A percentile compares a stretch with the other conserved stretches of the same genome.
These are phyloP conservation scores for Chlamydotis undulata DNA, from an alignment of 2,113 vertebrate genomes.

Conservation along the genomic window DNA sequence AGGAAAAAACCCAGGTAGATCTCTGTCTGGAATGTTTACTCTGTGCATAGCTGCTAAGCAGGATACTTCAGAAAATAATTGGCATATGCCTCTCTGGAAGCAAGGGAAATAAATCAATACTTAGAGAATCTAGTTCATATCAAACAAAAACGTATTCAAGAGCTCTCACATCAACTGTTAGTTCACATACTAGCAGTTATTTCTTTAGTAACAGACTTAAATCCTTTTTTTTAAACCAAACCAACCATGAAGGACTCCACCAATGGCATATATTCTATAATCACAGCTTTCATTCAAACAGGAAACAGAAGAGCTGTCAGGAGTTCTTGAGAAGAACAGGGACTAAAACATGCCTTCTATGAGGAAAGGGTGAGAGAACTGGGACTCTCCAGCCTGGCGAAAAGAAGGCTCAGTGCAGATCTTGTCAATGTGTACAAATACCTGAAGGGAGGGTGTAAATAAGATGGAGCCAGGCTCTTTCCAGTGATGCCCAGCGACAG, in stretches of 20 bases:
- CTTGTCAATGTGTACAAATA: not conserved
- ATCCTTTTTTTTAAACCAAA: not conserved
- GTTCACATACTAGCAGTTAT: not conserved
- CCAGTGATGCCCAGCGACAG: not conserved
- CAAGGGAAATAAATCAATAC: not conserved
- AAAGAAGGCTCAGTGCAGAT: not conserved
- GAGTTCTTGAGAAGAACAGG: not conserved
- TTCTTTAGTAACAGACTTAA: not conserved
- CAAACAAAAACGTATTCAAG: not conserved
- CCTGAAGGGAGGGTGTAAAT: not conserved
- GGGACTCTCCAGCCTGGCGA: too few relatives aligned
- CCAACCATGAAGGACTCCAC: not conserved
- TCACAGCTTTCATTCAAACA: not conserved
- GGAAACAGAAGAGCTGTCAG: not conserved
- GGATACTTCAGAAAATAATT: not conserved
- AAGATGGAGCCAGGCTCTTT: not conserved
- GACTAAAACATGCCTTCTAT: not conserved
- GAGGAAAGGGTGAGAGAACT: too few relatives aligned
- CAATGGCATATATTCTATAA: not conserved
- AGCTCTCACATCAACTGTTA: not conserved
- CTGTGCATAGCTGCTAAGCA: not conserved
- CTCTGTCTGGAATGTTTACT: not conserved
- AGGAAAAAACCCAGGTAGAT: not conserved
- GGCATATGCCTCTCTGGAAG: not conserved
- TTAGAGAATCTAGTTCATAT: not conserved